A percentile compares a stretch with the other conserved stretches of the same genome.
phyloP scores from a whole-genome alignment of 2,113 vertebrate genomes.

The Anguilla rostrata region DNA sequence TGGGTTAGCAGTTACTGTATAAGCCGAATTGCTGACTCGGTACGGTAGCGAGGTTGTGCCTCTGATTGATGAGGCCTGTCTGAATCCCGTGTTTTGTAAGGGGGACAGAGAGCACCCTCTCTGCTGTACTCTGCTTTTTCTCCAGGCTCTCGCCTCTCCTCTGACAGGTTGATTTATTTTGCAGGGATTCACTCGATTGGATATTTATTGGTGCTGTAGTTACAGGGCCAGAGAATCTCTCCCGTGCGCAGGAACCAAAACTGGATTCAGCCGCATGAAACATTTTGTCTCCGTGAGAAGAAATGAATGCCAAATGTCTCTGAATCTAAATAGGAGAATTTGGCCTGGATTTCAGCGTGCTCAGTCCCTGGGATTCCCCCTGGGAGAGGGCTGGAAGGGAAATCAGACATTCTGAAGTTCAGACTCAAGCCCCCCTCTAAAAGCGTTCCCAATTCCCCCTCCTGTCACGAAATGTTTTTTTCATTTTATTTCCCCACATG shows the following conservation, averaged over 20 bases:
- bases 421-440: neutral
- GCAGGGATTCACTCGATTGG: neutral
- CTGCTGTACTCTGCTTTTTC: neutral
- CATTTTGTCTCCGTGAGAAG: constrained; percentile 4
- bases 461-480: neutral
- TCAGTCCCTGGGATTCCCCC: neutral
- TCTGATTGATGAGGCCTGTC: neutral
- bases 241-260: neutral
- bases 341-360: constrained; percentile 1
- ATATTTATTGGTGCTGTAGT: neutral
- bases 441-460: neutral
- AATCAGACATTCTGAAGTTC: neutral
- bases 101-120: neutral
- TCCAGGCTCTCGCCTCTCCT: neutral
- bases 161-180: neutral
- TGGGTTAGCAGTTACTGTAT: neutral
- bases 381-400: neutral
- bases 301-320: neutral
- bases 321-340: neutral
- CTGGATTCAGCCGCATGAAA: neutral
- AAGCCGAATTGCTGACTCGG: neutral
- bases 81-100: neutral
- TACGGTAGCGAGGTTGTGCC: neutral
- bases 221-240: neutral
- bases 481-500: neutral